Conservation (phyloP, 2,888 invertebrate genomes). For the Platycnemis pennipes region DNA sequence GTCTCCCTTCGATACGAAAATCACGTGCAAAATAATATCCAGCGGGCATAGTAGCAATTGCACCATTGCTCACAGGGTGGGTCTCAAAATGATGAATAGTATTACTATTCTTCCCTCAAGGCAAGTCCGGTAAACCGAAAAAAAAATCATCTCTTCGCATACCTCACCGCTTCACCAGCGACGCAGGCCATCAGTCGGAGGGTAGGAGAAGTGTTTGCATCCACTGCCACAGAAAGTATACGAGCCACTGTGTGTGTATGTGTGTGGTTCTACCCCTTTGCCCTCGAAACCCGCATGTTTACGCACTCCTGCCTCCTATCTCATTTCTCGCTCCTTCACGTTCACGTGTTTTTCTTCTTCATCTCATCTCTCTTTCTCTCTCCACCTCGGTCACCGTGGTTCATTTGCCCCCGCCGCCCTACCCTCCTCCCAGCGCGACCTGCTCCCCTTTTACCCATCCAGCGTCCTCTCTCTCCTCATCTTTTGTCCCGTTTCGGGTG, state of each 20-base stretch:
- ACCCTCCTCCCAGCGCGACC: neutral
- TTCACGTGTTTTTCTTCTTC: neutral
- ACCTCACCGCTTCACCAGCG: neutral
- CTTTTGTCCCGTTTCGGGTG: slow-evolving; percentile 19
- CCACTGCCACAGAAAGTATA: neutral
- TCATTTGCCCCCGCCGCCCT: neutral
- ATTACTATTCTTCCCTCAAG: no score
- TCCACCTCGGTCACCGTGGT: neutral
- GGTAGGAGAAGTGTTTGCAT: neutral
- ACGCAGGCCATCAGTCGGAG: neutral
- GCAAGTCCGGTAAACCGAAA: neutral
- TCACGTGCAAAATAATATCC: no score
- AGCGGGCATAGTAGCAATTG: no score
- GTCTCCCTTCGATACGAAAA: no score
- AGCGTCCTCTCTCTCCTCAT: neutral
- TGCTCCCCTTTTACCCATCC: neutral
- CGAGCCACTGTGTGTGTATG: neutral
- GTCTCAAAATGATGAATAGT: no score
- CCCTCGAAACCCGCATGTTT: neutral
- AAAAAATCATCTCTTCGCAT: neutral
- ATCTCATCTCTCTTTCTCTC: neutral
- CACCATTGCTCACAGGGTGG: no score
- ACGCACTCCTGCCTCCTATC: neutral
- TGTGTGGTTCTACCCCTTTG: neutral
- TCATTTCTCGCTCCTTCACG: no score